Conservation (phyloP, 2,113 vertebrate species). For the Eulacestoma nigropectus region DNA sequence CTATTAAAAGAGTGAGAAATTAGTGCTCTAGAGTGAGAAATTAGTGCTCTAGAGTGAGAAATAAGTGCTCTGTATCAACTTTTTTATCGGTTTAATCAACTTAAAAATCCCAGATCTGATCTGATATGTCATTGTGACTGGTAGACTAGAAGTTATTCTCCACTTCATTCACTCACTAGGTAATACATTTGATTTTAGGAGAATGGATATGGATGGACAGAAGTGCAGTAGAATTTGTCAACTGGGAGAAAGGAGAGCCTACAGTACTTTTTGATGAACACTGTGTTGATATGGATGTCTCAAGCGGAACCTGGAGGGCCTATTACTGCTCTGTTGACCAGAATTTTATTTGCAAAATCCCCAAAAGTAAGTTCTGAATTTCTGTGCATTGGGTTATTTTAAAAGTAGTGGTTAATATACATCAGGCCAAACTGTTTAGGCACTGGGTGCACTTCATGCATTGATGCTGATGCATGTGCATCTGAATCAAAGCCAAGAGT, state of each 20-base stretch:
- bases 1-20: neutral
- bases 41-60: neutral
- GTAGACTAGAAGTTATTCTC: neutral
- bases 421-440: neutral
- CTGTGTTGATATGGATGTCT: slow-evolving; percentile 78
- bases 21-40: neutral
- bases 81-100: neutral
- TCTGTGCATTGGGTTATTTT: neutral
- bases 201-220: slow-evolving; percentile 88
- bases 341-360: slow-evolving; percentile 88
- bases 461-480: neutral
- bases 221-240: slow-evolving; percentile 81
- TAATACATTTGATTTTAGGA: slow-evolving; percentile 14
- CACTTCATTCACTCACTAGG: neutral
- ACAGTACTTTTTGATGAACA: slow-evolving; percentile 34
- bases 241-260: slow-evolving; percentile 81
- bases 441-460: neutral
- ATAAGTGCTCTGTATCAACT: no score
- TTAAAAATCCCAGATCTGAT: neutral
- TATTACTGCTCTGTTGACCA: slow-evolving; percentile 74
- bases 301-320: slow-evolving; percentile 79
- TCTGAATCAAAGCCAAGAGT: neutral
- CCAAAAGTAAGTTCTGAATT: slow-evolving; percentile 80
- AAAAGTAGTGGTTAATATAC: neutral
- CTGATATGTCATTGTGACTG: rapidly evolving